Evolutionary conservation across 1,140 invertebrate species (phyloP), one percentile per base, ranked within the genome.

Genomic region (Orius insidiosus): DNA sequence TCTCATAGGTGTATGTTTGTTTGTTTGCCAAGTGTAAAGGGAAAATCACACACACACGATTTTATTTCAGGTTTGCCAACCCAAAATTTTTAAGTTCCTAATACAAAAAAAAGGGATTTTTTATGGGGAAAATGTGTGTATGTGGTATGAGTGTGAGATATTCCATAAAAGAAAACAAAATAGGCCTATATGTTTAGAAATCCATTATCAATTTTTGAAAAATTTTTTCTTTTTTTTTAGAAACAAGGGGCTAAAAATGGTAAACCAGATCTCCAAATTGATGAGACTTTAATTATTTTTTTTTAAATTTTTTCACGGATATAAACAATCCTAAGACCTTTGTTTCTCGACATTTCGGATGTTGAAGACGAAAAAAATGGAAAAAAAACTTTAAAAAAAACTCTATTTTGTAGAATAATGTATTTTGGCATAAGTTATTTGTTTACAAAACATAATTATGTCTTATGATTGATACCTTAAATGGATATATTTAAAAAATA

Each of bases 1-100:
- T 54, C 48, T 49, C 50, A 47, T 53, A 53, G 52, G 50, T 53
- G 52, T 53, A 53, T 45, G 52, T 51, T 50, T 44, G 46, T 53
- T 53, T 43, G 48, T 51, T 51, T 53, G 49, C 52, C 47, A 49
- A n/a, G n/a, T n/a, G n/a, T n/a, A n/a, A n/a, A n/a, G n/a, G n/a
- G 49, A 46, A 47, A 18, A 30, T 47, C 49, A 43, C 48, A 52
- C 38, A 46, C 48, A 45, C 38, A 37, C 42, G 39, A 30, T 38
- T 44, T 33, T 31, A 45, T n/a, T 38, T n/a, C 15, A 37, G 31
- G 9, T 24, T 40, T 30, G 31, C 16, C 24, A 39, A 36, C n/a
- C n/a, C n/a, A 36, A 36, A 36, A 48, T 48, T 33, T 52, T 52
- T 52, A 48, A 52, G 50, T 48, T 52, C 50, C 50, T 52, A 48